Percentiles rank a stretch among this genome's conserved stretches.
These are phyloP conservation scores for Babylonia areolata DNA, from an alignment of 1,140 invertebrate species.

Conservation along the genomic window DNA sequence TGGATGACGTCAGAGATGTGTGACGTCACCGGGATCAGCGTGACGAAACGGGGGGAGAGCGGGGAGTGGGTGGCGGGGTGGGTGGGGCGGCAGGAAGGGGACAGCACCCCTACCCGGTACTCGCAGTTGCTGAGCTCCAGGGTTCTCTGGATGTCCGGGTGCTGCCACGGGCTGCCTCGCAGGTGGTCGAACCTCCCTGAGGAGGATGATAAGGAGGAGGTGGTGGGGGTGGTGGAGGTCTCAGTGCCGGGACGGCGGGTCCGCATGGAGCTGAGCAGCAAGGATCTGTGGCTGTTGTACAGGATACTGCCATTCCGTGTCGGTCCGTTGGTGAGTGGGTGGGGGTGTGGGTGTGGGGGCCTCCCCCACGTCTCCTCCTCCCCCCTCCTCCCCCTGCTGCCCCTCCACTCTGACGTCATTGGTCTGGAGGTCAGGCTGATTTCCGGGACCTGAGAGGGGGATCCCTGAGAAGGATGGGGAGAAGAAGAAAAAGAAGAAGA, in stretches of 20 bases:
- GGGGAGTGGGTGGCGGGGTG: background rate
- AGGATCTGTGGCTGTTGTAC: background rate
- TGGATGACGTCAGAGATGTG: background rate
- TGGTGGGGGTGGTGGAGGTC: background rate
- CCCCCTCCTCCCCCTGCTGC: background rate
- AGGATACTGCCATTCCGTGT: conserved; percentile 15
- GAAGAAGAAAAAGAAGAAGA: background rate
- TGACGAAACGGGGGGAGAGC: background rate
- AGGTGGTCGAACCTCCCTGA: conserved; percentile 21
- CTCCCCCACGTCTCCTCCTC: background rate
- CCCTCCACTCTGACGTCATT: background rate
- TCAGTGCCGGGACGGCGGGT: conserved; percentile 4
- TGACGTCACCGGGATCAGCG: conserved; percentile 10
- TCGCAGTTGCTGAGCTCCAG: conserved; percentile 21
- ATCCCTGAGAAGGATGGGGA: too few species aligned
- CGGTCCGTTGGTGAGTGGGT: conserved; percentile 17
- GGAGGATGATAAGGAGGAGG: background rate
- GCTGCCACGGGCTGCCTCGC: background rate
- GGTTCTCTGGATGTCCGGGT: background rate
- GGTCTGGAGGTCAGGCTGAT: too few species aligned
- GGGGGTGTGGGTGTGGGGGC: too few species aligned
- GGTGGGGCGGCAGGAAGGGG: background rate
- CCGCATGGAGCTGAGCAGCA: background rate
- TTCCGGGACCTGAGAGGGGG: too few species aligned
- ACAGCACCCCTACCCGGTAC: background rate